Percentiles rank a stretch among this genome's conserved stretches.
These are phyloP conservation scores for Chloropsis cyanopogon DNA, from an alignment of 2,113 vertebrate genomes.

Conservation along the genomic window DNA sequence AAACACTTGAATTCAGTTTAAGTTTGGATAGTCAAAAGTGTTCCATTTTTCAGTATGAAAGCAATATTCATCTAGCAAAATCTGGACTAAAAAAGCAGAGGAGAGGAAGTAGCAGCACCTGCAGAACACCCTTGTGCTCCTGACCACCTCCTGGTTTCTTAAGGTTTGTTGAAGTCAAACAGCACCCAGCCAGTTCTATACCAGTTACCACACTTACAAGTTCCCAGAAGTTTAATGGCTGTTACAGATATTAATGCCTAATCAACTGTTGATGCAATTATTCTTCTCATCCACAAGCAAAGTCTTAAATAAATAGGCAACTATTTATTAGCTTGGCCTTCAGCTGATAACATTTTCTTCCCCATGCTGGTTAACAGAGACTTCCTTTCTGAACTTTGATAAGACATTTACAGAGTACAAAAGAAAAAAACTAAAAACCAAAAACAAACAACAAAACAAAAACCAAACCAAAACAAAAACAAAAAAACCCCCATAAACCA, in stretches of 20 bases:
- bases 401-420: neutral
- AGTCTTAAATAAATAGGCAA: slow-evolving; percentile 41
- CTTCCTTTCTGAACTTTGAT: slow-evolving; percentile 31
- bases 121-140: neutral
- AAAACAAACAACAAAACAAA: neutral
- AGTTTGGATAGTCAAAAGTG: neutral
- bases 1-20: neutral
- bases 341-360: slow-evolving; percentile 13
- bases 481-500: too few species aligned
- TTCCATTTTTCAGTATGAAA: neutral
- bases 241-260: neutral
- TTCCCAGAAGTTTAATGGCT: neutral
- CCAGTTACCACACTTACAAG: neutral
- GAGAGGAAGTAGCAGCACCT: neutral
- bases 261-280: neutral
- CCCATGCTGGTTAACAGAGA: neutral
- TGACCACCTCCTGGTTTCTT: neutral
- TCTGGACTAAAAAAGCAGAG: neutral
- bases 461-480: neutral
- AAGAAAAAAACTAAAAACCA: neutral
- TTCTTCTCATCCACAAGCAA: neutral
- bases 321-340: slow-evolving; percentile 56
- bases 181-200: neutral
- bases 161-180: neutral
- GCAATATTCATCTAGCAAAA: neutral